A percentile compares a stretch with the other conserved stretches of the same genome.
These are phyloP conservation scores for Synanthedon myopaeformis DNA, from an alignment of 2,888 invertebrate genomes.

Conservation along the genomic window DNA sequence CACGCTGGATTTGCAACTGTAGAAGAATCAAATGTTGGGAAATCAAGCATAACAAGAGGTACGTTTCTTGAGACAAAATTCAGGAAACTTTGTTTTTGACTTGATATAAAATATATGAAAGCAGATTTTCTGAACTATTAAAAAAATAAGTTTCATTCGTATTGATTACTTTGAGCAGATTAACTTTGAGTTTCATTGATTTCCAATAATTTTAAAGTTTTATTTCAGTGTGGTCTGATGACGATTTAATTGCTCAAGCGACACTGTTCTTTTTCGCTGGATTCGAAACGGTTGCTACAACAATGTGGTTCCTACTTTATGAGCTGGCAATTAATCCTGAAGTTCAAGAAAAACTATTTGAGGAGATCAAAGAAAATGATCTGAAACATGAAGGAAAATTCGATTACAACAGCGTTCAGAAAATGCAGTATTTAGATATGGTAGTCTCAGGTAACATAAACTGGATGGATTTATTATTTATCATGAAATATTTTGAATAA, in stretches of 20 bases:
- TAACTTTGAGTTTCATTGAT: not conserved
- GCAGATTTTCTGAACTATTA: too few species aligned
- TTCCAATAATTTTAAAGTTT: not conserved
- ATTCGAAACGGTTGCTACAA: constrained; percentile 18
- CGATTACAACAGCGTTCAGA: constrained; percentile 30
- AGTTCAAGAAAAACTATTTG: constrained; percentile 17
- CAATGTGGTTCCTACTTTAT: constrained; percentile 14
- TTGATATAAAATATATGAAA: too few species aligned
- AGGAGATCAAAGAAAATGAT: constrained; percentile 19
- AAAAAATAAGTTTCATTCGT: too few species aligned
- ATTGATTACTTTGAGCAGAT: not conserved
- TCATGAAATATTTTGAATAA: not conserved
- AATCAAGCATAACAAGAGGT: constrained; percentile 23
- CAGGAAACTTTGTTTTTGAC: too few species aligned
- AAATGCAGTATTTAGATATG: constrained; percentile 39
- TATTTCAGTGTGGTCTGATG: constrained; percentile 14
- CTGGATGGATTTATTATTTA: not conserved
- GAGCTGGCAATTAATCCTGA: constrained; percentile 21
- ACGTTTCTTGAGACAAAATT: not conserved
- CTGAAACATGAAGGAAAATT: constrained; percentile 31
- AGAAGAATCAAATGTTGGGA: constrained; percentile 36
- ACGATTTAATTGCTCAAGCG: constrained; percentile 15
- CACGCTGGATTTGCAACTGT: constrained; percentile 39
- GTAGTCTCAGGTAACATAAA: constrained; percentile 26
- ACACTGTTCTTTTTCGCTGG: constrained; percentile 17